Evolutionary conservation across 1,140 invertebrate species (phyloP).

Genomic region (Danaus plexippus): DNA sequence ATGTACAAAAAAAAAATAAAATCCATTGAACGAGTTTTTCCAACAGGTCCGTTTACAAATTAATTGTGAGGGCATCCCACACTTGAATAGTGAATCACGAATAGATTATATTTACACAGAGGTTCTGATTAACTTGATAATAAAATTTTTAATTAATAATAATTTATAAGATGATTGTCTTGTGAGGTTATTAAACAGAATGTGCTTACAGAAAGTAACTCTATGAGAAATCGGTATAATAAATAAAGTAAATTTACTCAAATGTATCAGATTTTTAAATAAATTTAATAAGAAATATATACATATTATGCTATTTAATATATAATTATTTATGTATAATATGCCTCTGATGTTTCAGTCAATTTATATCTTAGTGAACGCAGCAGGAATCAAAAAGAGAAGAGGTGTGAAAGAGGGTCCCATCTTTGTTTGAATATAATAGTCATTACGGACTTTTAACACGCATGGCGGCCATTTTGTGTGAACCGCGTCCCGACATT

Average conservation of each 20-base stretch:
- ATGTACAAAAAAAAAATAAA: background rate
- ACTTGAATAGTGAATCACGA: background rate
- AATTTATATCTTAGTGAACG: background rate
- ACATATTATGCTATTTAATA: no score
- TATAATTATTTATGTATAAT: no score
- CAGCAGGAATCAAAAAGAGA: conserved; percentile 26
- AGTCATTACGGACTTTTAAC: conserved; percentile 40
- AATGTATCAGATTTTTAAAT: no score
- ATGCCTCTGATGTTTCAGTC: no score
- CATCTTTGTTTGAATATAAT: conserved; percentile 37
- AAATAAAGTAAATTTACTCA: no score
- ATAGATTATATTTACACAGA: no score
- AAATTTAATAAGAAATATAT: no score
- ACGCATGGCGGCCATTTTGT: conserved; percentile 24
- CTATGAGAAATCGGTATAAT: no score
- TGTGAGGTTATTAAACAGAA: no score
- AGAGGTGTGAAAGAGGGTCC: conserved; percentile 44
- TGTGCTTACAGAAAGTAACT: no score
- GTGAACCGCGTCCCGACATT: conserved; percentile 17
- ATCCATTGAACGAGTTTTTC: conserved; percentile 6
- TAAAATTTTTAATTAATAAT: conserved; percentile 1
- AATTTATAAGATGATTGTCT: no score
- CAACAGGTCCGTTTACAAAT: conserved; percentile 18
- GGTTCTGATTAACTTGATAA: background rate
- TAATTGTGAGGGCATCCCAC: conserved; percentile 16